A percentile compares a stretch with the other conserved stretches of the same genome.
Conservation (phyloP, 1,140 invertebrate species). For the Atopsyche davidsoni region DNA sequence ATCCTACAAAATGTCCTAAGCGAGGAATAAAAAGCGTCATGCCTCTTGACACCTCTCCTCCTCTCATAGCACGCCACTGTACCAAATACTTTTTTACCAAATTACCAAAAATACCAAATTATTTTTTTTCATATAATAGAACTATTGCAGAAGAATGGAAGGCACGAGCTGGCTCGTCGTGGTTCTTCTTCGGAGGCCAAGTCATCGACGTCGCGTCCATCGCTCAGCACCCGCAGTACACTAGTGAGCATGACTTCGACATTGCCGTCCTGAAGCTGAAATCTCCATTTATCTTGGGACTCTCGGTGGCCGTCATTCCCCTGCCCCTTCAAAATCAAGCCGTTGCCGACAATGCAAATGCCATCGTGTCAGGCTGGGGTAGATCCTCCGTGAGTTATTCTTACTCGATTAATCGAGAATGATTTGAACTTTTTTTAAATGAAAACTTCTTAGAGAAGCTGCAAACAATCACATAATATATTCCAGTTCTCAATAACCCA, state of each 20-base stretch:
- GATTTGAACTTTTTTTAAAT: too few species aligned
- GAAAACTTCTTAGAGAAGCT: too few species aligned
- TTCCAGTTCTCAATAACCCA: too few species aligned
- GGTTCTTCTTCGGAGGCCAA: not conserved
- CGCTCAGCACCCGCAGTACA: not conserved
- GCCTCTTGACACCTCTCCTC: too few species aligned
- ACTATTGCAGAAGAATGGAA: not conserved
- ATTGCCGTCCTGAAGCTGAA: not conserved
- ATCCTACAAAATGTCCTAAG: too few species aligned
- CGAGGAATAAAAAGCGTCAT: too few species aligned
- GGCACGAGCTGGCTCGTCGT: not conserved
- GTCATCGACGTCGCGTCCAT: not conserved
- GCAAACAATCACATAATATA: too few species aligned
- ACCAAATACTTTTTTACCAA: too few species aligned
- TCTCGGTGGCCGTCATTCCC: not conserved
- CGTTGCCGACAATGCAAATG: not conserved
- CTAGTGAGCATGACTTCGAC: not conserved
- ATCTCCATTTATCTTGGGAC: not conserved
- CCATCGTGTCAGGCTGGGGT: conserved; percentile 7
- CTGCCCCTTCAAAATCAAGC: not conserved
- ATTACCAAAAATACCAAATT: too few species aligned
- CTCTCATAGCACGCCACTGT: too few species aligned
- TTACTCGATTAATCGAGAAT: not conserved
- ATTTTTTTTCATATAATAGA: conserved; percentile 2
- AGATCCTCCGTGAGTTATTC: not conserved